Conservation (phyloP, 64 coral and sea anemone species). For the Anthopleura sola region DNA sequence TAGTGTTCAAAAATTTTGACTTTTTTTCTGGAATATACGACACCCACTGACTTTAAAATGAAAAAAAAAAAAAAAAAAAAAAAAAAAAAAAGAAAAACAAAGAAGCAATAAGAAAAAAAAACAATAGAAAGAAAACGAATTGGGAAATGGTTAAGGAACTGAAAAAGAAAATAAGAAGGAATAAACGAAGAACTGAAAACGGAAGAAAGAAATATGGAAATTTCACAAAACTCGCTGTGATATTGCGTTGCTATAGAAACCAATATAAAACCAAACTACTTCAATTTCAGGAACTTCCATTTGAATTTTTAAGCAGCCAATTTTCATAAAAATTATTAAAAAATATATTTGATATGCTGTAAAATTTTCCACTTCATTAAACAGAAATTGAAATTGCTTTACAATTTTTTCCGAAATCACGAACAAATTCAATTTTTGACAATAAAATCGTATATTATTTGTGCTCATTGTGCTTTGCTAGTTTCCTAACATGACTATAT, state of each 20-base stretch:
- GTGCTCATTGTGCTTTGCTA: too few relatives aligned
- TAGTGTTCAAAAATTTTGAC: too few relatives aligned
- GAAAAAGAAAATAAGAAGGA: too few relatives aligned
- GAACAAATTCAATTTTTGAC: too few relatives aligned
- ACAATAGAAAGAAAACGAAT: not conserved
- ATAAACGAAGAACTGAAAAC: too few relatives aligned
- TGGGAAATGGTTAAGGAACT: too few relatives aligned
- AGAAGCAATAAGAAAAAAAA: not conserved
- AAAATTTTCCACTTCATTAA: too few relatives aligned
- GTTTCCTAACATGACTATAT: not conserved
- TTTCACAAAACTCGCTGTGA: not conserved
- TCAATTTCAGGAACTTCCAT: not conserved
- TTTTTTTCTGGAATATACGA: not conserved
- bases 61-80: not conserved
- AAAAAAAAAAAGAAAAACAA: not conserved
- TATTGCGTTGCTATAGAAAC: not conserved
- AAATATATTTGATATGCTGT: too few relatives aligned
- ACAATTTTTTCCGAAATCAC: too few relatives aligned
- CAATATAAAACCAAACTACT: not conserved
- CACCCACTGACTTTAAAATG: not conserved
- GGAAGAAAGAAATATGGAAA: not conserved
- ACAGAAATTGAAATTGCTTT: too few relatives aligned
- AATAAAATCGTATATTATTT: not conserved
- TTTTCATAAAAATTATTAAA: too few relatives aligned
- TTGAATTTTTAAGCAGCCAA: too few relatives aligned